Base-by-base conservation (phyloP, 1,140 invertebrate species). In the Zaprionus ghesquierei region DNA sequence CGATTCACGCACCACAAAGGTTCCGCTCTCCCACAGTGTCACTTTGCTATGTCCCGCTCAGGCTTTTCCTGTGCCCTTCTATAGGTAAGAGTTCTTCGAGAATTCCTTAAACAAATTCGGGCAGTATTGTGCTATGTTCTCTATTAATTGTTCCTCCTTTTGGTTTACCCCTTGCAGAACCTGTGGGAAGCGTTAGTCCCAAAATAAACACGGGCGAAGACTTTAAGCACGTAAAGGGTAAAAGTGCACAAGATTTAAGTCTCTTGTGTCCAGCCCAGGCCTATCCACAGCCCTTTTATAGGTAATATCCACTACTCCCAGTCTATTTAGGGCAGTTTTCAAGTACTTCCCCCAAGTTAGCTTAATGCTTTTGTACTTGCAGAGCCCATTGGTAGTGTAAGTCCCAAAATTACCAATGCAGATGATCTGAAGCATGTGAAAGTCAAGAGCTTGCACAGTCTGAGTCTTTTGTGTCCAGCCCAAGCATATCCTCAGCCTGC, bases 361-460 rank as follows among this genome's bases (percentile, higher is more conserved):
- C 29, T 31, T 20, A 15, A 23, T 22, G 3, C 23, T 6, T 46
- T 10, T 13, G 10, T 20, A 2, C 25, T 49, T 89, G 51, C 93
- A 95, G 95, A 96, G 91, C 95, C 95, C 27, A 93, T 95, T 84
- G 94, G 95, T 84, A 95, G 94, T 90, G 94, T 94, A 80, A 93
- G 94, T 69, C 95, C 95, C 41, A 95, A 94, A 92, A 94, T 95
- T 68, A 93, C 69, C 29, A 77, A 93, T 75, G 94, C 92, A 91
- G 94, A 93, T 62, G 75, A 77, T 61, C 38, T 77, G 15, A 77
- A 77, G 20, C 75, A 77, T 62, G 71, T 77, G 5, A 77, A 77
- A 33, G 50, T 74, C 3, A 70, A 46, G 35, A 49, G 25, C 33
- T 29, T 56, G 2, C 41, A 61, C 23, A 78, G 55, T 23, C 25